Base-by-base conservation (phyloP, 1,140 invertebrate genomes). In the Panagrolaimus sp. region DNA sequence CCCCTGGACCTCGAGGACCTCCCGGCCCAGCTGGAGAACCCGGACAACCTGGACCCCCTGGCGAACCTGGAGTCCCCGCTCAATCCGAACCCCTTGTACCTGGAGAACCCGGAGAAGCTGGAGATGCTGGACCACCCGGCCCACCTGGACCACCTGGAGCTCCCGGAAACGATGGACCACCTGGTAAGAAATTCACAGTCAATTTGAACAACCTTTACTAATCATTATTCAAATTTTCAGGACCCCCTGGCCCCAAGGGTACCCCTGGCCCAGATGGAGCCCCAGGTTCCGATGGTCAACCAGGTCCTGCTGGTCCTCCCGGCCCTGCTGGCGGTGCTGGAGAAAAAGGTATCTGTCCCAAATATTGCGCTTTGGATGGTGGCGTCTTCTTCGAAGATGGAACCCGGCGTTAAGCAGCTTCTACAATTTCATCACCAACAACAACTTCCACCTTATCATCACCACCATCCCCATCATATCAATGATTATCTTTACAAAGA, bases 361-460 rank as follows among this genome's bases (percentile, higher is more conserved):
- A 80, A 55, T 63, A 71, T 38, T 71, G 55, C 52, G 75, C 75
- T 45, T 64, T 77, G 17, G 75, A 77, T n/a, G 75, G 75, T 10
- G 75, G 75, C 14, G 76, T 77, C 24, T 77, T 77, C 75, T 77
- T 77, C 69, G 75, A 77, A 45, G 75, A 77, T 58, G 75, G 75
- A 55, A 77, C 75, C 26, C 65, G 75, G 47, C 68, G 75, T 38
- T 38, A 38, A 38, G 7, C 32, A 38, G 32, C 32, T 38, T 38
- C 7, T 4, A 4, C 32, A 38, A 38, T 38, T 38, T 38, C 32
- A 38, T 38, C 32, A 38, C 2, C 32, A 38, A 38, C 32, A 38
- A 38, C 32, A 38, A 38, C 32, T 4, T 38, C 32, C 7, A 38
- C 7, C 7, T 38, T 7, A 38, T 4, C 32, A 38, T 38, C 32